phyloP scores from a whole-genome alignment of 1,140 invertebrate genomes.

The Ganaspis sp. region DNA sequence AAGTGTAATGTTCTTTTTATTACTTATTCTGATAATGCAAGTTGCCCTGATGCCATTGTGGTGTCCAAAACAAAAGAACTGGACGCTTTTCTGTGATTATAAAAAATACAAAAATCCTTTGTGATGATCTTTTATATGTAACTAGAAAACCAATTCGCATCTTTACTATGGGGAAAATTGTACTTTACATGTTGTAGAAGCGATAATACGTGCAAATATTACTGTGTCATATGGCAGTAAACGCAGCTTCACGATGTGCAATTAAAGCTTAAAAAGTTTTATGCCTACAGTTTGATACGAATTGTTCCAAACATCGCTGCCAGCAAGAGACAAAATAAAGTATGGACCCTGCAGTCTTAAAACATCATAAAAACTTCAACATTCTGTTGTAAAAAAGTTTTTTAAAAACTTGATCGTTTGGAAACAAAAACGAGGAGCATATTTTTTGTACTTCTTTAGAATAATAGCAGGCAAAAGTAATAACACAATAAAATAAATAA shows the following conservation, averaged over 20 bases:
- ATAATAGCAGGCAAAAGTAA: too few relatives aligned
- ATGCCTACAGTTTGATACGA: neutral
- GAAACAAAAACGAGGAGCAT: too few relatives aligned
- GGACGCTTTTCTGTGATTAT: neutral
- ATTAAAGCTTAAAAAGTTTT: slow-evolving; percentile 1
- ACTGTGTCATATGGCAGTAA: neutral
- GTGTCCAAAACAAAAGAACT: neutral
- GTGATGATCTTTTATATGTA: neutral
- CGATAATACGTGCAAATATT: neutral
- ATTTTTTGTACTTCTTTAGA: too few relatives aligned
- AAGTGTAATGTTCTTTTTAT: neutral
- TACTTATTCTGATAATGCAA: slow-evolving; percentile 5
- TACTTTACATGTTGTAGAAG: neutral
- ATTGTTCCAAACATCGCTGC: neutral
- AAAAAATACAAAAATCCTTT: neutral
- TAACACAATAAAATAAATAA: too few relatives aligned
- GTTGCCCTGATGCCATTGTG: neutral
- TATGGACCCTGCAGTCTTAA: neutral
- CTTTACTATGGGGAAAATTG: neutral
- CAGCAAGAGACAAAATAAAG: neutral
- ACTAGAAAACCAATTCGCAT: neutral
- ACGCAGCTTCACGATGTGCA: neutral
- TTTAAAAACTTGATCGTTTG: too few relatives aligned
- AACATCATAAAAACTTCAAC: too few relatives aligned
- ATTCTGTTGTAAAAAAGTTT: too few relatives aligned